Base-by-base conservation (phyloP, 1,140 invertebrate genomes). In the Scaptomyza pallida region DNA sequence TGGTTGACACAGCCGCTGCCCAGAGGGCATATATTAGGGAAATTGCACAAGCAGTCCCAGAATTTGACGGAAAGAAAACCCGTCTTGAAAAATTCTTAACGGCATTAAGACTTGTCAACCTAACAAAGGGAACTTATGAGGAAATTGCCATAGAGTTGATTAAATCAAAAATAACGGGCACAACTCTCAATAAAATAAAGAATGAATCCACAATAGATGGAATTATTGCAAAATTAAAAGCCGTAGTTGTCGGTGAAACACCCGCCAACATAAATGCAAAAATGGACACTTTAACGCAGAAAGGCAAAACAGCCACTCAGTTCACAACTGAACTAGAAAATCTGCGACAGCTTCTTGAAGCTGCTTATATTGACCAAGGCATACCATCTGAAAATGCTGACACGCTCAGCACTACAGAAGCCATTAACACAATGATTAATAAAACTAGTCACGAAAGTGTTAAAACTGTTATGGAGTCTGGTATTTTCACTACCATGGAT, bases 211-310 rank as follows among this genome's bases (percentile, higher is more conserved):
- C 55, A 33, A 57, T 57, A 45, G n/a, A 26, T 26, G 45, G 15
- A 41, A 61, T 61, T 26, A 61, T 61, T 16, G 4, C 26, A 5
- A 60, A 60, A 48, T n/a, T 47, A 37, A 13, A 37, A 23, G 30
- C 44, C 19, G 19, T 48, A 37, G 35, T 47, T 48, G 60, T 62
- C 37, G 60, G 37, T 37, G 60, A 61, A 51, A 62, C 48, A 62
- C n/a, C 60, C 21, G 21, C 21, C 37, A 43, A 44, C 23, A 37
- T 62, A 52, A 62, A 52, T 8, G 60, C 60, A 43, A 62, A 61
- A 52, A 33, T 62, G 41, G 47, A 21, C 21, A 21, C 41, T 2
- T 35, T 47, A 13, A 33, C 23, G n/a, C 55, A 59, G 43, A 61
- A 50, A 41, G 33, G 45, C 15, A 61, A 62, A 62, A 47, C 47